Evolutionary conservation across 2,113 vertebrate species (phyloP), one percentile per base, ranked within the genome.

Genomic region (Cyprinodon tularosa): DNA sequence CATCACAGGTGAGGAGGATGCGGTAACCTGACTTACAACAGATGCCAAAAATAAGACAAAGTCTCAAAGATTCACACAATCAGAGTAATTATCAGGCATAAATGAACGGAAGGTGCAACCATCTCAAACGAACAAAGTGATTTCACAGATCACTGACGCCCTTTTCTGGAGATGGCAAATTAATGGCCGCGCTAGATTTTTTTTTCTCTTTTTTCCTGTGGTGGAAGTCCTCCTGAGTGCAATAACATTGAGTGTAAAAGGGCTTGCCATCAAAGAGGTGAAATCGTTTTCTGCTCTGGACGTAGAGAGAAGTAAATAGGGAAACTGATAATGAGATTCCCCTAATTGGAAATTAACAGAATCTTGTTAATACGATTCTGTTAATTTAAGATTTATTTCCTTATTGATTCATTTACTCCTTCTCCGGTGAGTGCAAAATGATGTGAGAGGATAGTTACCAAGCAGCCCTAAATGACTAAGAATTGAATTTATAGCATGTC

Each of bases 71-170:
- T 86, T 88, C 89, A 90, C 90, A 93, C 94, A 93, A 94, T 95
- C 93, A 86, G 84, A 93, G 93, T 93, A 93, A 93, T 95, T 94
- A 94, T 93, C 90, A 84, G 89, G 92, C 91, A 88, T 93, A 93
- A 95, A 95, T 95, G 93, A 93, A 95, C 92, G 92, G 92, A 94
- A 92, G 93, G 92, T 92, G 92, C 94, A 92, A 93, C 90, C 91
- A 86, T 91, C 93, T 94, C 91, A 89, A 91, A 94, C 90, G 93
- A 93, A 93, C 93, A 94, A 94, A 94, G 92, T 95, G 94, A 95
- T 95, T 95, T 95, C 94, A 95, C 94, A 95, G 94, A 93, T 93
- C 94, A 89, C 88, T 94, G 94, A 91, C 92, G 92, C 92, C 93
- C 91, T 94, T 95, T 94, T 93, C 89, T 90, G 85, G 90, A 89